A percentile compares a stretch with the other conserved stretches of the same genome.
Conservation (phyloP, 2,797 vertebrate genomes). For the Nothura maculosa region DNA sequence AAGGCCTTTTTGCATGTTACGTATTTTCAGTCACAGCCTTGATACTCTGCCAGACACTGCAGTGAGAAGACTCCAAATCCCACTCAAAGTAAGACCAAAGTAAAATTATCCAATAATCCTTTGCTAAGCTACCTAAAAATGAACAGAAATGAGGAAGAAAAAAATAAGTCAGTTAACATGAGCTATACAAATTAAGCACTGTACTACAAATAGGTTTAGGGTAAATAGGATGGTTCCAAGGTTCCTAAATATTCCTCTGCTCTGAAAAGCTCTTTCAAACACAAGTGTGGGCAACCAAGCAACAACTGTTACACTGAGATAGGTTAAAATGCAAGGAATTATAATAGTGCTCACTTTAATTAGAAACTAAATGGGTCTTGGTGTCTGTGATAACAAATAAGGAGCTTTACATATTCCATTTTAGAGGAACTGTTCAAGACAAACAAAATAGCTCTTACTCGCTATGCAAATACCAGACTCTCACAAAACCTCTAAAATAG, state of each 20-base stretch:
- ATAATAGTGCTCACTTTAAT: neutral
- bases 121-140: neutral
- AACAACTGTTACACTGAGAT: neutral
- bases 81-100: neutral
- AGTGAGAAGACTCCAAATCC: neutral
- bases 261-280: neutral
- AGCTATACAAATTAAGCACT: neutral
- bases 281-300: neutral
- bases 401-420: neutral
- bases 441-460: neutral
- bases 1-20: neutral
- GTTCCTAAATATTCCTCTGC: neutral
- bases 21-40: neutral
- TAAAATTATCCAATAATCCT: accelerated
- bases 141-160: neutral
- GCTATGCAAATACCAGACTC: neutral
- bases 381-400: neutral
- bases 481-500: neutral
- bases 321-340: neutral
- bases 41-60: neutral
- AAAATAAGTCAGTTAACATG: neutral
- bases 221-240: neutral
- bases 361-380: neutral
- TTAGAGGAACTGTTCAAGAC: neutral
- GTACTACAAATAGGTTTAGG: neutral